A percentile compares a stretch with the other conserved stretches of the same genome.
Evolutionary conservation across 2,797 vertebrate species (phyloP).

Genomic region (Falco concolor): DNA sequence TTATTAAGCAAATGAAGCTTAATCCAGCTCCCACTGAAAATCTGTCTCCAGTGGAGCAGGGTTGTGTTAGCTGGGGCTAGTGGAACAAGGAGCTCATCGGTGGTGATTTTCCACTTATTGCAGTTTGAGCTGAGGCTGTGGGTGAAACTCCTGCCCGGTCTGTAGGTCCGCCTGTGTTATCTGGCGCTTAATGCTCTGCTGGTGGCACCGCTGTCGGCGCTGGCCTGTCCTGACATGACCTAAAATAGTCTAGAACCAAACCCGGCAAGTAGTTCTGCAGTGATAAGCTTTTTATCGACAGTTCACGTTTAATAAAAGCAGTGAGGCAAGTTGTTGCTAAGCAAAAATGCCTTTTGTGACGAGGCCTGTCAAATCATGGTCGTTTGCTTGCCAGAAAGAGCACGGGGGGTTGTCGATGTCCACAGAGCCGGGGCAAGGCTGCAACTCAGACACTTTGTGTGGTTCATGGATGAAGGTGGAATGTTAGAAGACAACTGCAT

Average conservation of each 20-base stretch:
- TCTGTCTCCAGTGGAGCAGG: background rate
- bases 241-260: slow-evolving; percentile 21
- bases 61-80: background rate
- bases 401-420: background rate
- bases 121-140: background rate
- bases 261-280: background rate
- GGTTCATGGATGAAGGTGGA: background rate
- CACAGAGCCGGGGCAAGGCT: background rate
- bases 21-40: slow-evolving; percentile 1
- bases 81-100: background rate
- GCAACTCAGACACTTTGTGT: background rate
- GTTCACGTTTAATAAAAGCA: slow-evolving; percentile 5
- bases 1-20: slow-evolving; percentile 13
- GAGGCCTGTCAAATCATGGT: slow-evolving; percentile 9
- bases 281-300: slow-evolving; percentile 29
- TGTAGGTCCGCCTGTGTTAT: background rate
- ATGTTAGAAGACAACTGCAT: background rate
- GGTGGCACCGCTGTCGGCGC: background rate
- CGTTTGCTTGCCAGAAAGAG: background rate
- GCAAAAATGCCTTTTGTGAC: slow-evolving; percentile 15
- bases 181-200: background rate
- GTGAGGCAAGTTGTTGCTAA: background rate
- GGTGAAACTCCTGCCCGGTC: background rate
- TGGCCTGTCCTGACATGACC: slow-evolving; percentile 56
- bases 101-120: background rate